Conservation (phyloP, 2,888 invertebrate genomes). For the Neoitamus cyanurus region DNA sequence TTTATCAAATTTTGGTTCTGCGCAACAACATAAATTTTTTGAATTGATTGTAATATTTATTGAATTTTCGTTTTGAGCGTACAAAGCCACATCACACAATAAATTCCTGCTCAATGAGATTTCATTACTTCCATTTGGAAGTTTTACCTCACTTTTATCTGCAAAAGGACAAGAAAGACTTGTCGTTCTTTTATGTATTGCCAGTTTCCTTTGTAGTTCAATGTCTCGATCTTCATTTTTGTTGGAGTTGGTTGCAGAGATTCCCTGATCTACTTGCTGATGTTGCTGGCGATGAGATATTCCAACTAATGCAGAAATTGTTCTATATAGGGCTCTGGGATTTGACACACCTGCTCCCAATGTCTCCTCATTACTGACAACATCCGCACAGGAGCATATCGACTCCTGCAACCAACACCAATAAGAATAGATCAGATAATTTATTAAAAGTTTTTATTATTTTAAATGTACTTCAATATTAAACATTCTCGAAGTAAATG, state of each 20-base stretch:
- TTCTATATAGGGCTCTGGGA: constrained; percentile 62
- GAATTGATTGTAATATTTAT: background rate
- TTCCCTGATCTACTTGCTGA: constrained; percentile 67
- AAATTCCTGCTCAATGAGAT: background rate
- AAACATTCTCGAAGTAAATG: background rate
- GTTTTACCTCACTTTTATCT: background rate
- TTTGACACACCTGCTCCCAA: constrained; percentile 58
- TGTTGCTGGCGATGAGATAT: constrained; percentile 67
- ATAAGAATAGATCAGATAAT: constrained; percentile 63
- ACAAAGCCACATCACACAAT: background rate
- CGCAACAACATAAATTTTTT: constrained; percentile 2
- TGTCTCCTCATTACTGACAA: constrained; percentile 64
- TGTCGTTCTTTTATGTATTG: constrained; percentile 15
- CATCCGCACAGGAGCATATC: constrained; percentile 74
- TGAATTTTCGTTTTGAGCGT: background rate
- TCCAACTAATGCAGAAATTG: constrained; percentile 62
- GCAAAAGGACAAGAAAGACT: background rate
- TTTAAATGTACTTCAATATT: background rate
- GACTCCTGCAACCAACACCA: constrained; percentile 75
- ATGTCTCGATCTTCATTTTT: constrained; percentile 41
- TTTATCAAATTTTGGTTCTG: background rate
- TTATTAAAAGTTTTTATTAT: background rate
- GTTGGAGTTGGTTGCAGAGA: constrained; percentile 57
- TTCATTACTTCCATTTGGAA: background rate
- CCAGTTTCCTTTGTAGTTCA: constrained; percentile 34